These are phyloP conservation scores for Muscicapa comitata DNA, from an alignment of 2,797 vertebrate species.

Conservation along the genomic window DNA sequence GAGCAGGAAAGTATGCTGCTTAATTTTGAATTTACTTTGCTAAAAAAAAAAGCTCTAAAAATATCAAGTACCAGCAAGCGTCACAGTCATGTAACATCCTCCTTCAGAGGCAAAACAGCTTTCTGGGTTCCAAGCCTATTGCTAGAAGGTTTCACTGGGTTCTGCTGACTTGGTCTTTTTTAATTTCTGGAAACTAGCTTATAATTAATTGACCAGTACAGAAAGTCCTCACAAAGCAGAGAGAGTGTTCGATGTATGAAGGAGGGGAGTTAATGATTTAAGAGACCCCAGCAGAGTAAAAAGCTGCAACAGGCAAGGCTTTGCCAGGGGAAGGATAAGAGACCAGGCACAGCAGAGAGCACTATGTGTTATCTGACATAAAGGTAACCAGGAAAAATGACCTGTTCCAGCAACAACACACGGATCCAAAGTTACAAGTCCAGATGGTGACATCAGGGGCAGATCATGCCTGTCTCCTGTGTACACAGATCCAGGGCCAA, in stretches of 20 bases:
- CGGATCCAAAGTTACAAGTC: constrained; percentile 55
- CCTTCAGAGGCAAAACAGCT: not conserved
- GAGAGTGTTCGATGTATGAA: not conserved
- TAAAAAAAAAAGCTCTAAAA: constrained; percentile 46
- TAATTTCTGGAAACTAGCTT: constrained; percentile 27
- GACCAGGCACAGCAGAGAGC: not conserved
- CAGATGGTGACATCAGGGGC: not conserved
- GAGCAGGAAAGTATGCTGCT: constrained; percentile 13
- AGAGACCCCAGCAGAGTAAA: not conserved
- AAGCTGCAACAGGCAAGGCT: not conserved
- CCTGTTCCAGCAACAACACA: not conserved
- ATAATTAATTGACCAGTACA: constrained; percentile 51
- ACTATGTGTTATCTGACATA: not conserved
- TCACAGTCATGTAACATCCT: constrained; percentile 16
- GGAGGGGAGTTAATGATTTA: constrained; percentile 59
- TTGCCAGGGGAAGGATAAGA: not conserved
- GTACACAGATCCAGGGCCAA: not conserved
- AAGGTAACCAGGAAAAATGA: not conserved
- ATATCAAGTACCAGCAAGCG: not conserved
- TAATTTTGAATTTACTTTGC: constrained; percentile 21
- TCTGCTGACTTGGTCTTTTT: not conserved
- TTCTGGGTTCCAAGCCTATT: not conserved
- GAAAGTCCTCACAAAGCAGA: constrained; percentile 9
- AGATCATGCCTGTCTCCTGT: not conserved
- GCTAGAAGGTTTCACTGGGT: not conserved